Percentiles rank a stretch among this genome's conserved stretches.
Evolutionary conservation across 2,797 vertebrate genomes (phyloP).

Genomic region (Periparus ater): DNA sequence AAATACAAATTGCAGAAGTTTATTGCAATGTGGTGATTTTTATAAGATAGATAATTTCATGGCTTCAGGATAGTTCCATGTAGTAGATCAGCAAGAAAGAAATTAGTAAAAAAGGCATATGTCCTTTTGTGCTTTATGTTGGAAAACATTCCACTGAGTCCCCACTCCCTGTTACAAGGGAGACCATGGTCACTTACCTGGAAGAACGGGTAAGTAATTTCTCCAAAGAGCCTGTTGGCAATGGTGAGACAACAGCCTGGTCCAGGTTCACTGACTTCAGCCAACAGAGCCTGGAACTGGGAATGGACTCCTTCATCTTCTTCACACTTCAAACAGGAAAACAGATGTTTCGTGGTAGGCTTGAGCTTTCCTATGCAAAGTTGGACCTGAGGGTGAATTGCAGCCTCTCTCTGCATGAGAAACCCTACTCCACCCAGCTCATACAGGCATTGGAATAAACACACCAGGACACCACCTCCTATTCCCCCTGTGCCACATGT

Average conservation of each 20-base stretch:
- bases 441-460: not conserved
- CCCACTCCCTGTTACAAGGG: not conserved
- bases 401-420: not conserved
- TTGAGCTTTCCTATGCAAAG: not conserved
- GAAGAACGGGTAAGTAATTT: constrained; percentile 55
- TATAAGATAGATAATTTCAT: not conserved
- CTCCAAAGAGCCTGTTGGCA: constrained; percentile 71
- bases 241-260: constrained; percentile 63
- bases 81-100: not conserved
- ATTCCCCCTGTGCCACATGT: not conserved
- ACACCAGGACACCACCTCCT: not conserved
- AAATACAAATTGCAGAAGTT: not conserved
- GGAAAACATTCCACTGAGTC: not conserved
- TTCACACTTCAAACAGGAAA: constrained; percentile 1
- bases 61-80: not conserved
- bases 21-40: not conserved
- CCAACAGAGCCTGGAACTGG: constrained; percentile 58
- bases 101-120: not conserved
- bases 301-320: constrained; percentile 46
- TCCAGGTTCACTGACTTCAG: constrained; percentile 56
- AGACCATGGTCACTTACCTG: not conserved
- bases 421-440: not conserved
- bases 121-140: not conserved
- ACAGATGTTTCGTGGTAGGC: not conserved
- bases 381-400: not conserved